Conservation (phyloP, 2,888 invertebrate species). For the Cepaea hortensis region DNA sequence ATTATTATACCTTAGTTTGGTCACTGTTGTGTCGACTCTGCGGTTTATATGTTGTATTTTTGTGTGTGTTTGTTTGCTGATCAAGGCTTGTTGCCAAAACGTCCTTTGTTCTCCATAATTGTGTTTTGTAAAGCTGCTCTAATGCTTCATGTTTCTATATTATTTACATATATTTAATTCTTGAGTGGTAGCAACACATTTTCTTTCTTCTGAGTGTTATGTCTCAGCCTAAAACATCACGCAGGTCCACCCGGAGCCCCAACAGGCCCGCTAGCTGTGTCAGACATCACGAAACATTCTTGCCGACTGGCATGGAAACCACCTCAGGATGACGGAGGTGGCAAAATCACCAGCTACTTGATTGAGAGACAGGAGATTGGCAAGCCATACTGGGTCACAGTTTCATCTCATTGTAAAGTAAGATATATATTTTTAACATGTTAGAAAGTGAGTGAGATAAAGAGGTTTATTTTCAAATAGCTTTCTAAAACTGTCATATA, state of each 20-base stretch:
- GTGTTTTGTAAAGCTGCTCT: too few relatives aligned
- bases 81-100: too few relatives aligned
- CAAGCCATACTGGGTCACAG: slow-evolving; percentile 85
- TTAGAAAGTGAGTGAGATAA: neutral
- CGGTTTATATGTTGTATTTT: too few relatives aligned
- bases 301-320: slow-evolving; percentile 95
- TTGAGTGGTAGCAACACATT: too few relatives aligned
- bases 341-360: slow-evolving; percentile 93
- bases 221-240: neutral
- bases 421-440: neutral
- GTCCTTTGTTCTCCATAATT: too few relatives aligned
- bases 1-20: too few relatives aligned
- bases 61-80: too few relatives aligned
- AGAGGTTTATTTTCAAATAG: neutral
- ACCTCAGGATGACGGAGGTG: slow-evolving; percentile 94
- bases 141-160: too few relatives aligned
- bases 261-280: slow-evolving; percentile 90
- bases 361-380: slow-evolving; percentile 94
- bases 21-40: too few relatives aligned
- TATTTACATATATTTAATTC: too few relatives aligned
- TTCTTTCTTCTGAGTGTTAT: too few relatives aligned
- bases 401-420: slow-evolving; percentile 74
- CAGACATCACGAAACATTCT: slow-evolving; percentile 92
- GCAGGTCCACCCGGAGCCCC: slow-evolving; percentile 93
- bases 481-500: neutral